A percentile compares a stretch with the other conserved stretches of the same genome.
These are phyloP conservation scores for Sisyra terminalis DNA, from an alignment of 2,888 invertebrate genomes.

Conservation along the genomic window DNA sequence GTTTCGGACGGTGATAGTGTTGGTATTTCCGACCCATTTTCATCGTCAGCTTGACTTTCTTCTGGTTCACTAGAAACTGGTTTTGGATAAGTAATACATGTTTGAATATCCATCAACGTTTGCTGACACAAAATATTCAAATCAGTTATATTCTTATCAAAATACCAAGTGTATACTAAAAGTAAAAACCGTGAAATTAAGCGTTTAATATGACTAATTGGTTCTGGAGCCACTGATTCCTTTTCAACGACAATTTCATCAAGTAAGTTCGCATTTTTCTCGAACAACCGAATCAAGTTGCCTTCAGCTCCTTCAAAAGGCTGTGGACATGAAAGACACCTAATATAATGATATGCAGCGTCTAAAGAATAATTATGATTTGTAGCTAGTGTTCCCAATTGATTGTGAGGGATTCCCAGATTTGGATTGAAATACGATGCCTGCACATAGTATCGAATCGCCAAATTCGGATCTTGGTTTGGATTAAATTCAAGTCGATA, in stretches of 20 bases:
- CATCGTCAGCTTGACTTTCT: conserved; percentile 33
- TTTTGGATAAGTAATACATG: conserved; percentile 42
- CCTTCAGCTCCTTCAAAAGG: conserved; percentile 83
- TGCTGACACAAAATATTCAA: conserved; percentile 50
- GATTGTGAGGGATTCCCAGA: conserved; percentile 87
- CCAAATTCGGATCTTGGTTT: conserved; percentile 45
- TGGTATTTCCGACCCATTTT: conserved; percentile 33
- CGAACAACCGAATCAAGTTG: conserved; percentile 61
- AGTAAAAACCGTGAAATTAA: conserved; percentile 37
- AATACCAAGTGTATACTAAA: conserved; percentile 44
- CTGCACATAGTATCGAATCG: conserved; percentile 73
- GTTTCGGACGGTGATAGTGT: conserved; percentile 15
- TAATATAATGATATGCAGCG: conserved; percentile 78
- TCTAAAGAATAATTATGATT: conserved; percentile 69
- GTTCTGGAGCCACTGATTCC: conserved; percentile 17
- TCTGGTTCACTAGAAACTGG: conserved; percentile 28
- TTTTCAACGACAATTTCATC: conserved; percentile 29
- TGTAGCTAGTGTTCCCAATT: conserved; percentile 75
- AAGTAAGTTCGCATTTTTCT: conserved; percentile 45
- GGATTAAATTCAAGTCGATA: conserved; percentile 67
- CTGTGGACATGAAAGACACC: conserved; percentile 59
- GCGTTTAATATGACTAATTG: conserved; percentile 28
- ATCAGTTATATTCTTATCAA: conserved; percentile 42
- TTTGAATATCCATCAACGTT: conserved; percentile 54
- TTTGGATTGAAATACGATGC: conserved; percentile 61